These are phyloP conservation scores for Pelodytes ibericus DNA, from an alignment of 2,797 vertebrate genomes.

Conservation along the genomic window DNA sequence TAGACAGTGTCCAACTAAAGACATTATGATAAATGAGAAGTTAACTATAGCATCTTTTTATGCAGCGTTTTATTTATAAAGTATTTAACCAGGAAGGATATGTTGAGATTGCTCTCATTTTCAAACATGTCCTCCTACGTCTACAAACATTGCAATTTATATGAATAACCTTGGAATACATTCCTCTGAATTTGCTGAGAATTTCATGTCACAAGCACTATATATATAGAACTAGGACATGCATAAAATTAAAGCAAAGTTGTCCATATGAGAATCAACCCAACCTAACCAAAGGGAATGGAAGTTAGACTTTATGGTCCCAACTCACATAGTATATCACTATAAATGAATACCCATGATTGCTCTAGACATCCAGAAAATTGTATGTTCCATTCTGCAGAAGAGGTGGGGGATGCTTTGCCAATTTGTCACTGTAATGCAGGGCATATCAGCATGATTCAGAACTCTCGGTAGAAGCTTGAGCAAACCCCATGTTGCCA, in stretches of 20 bases:
- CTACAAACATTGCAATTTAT: too few species aligned
- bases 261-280: too few species aligned
- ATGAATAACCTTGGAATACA: too few species aligned
- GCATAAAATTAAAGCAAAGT: background rate
- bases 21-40: too few species aligned
- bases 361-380: constrained; percentile 51
- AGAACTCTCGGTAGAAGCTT: constrained; percentile 19
- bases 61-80: too few species aligned
- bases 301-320: background rate
- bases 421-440: constrained; percentile 37
- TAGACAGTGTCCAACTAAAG: too few species aligned
- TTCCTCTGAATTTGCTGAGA: too few species aligned
- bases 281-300: background rate
- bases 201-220: too few species aligned
- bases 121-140: too few species aligned
- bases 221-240: background rate
- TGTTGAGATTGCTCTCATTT: too few species aligned
- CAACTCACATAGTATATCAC: constrained; percentile 31
- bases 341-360: constrained; percentile 34
- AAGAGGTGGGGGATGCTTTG: constrained; percentile 32
- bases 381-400: constrained; percentile 38
- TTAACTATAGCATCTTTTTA: too few species aligned
- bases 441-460: constrained; percentile 44
- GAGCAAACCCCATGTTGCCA: constrained; percentile 40
- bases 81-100: too few species aligned